Conservation (phyloP, 2,797 vertebrate species). For the Jordanella pulchra region DNA sequence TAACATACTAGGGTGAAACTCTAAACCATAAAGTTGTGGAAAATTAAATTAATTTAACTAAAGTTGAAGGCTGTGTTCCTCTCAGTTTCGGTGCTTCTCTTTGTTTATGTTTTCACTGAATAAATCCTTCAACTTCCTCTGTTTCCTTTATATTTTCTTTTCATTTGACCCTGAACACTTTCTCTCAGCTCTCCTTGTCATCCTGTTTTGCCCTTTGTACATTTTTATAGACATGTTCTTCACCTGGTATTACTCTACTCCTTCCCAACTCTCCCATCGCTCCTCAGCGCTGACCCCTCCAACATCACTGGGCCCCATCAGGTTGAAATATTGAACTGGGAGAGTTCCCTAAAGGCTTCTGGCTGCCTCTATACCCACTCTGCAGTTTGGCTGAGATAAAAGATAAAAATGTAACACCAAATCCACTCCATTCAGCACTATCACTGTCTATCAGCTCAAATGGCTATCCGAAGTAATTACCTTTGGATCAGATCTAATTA, state of each 20-base stretch:
- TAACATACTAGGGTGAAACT: not conserved
- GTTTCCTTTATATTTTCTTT: conserved; percentile 9
- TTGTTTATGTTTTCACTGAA: conserved; percentile 12
- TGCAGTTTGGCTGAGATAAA: conserved; percentile 43
- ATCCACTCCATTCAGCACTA: conserved; percentile 9
- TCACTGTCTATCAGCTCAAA: conserved; percentile 1
- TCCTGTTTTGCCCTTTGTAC: conserved; percentile 10
- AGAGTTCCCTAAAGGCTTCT: conserved; percentile 52
- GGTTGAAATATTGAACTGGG: conserved; percentile 65
- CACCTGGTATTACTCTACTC: conserved; percentile 42
- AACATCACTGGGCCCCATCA: conserved; percentile 56
- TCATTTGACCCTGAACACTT: conserved; percentile 21
- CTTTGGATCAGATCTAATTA: conserved; percentile 7
- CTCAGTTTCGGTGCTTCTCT: not conserved
- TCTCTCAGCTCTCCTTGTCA: not conserved
- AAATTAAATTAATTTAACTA: not conserved
- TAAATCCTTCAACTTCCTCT: not conserved
- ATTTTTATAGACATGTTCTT: conserved; percentile 24
- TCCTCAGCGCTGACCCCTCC: conserved; percentile 61
- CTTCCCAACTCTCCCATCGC: conserved; percentile 25
- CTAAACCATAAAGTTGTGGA: not conserved
- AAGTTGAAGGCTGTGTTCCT: not conserved
- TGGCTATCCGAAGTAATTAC: conserved; percentile 22
- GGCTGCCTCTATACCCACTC: conserved; percentile 29
- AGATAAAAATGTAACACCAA: conserved; percentile 50